Evolutionary conservation across 2,797 vertebrate species (phyloP).

Genomic region (Acomys russatus): DNA sequence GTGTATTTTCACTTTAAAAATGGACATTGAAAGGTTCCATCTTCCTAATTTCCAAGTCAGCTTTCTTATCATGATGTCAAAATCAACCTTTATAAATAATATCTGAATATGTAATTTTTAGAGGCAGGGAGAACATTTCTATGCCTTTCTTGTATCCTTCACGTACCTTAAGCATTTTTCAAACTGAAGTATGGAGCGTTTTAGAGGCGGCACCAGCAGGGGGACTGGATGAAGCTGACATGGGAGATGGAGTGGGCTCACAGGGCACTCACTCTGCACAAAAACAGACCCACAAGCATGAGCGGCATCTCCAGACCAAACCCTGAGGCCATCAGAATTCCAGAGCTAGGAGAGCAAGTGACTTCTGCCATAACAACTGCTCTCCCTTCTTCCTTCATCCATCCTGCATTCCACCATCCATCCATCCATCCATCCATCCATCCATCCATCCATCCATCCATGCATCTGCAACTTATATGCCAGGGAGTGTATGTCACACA

Average conservation of each 20-base stretch:
- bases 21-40: background rate
- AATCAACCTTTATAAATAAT: slow-evolving; percentile 25
- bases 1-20: slow-evolving; percentile 16
- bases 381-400: background rate
- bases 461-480: background rate
- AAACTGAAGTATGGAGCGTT: background rate
- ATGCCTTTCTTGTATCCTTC: background rate
- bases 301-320: background rate
- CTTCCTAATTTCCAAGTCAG: background rate
- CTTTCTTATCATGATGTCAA: slow-evolving; percentile 17
- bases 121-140: background rate
- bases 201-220: background rate
- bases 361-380: background rate
- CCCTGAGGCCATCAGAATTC: background rate
- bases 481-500: background rate
- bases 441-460: background rate
- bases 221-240: fast-evolving
- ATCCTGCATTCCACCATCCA: background rate
- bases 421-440: too few relatives aligned
- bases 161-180: background rate
- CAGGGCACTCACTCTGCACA: fast-evolving
- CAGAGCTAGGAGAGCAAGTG: background rate
- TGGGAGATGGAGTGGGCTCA: background rate
- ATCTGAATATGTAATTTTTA: background rate
- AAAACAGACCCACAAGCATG: background rate